These are phyloP conservation scores for Eublepharis macularius DNA, from an alignment of 2,113 vertebrate species.

Conservation along the genomic window DNA sequence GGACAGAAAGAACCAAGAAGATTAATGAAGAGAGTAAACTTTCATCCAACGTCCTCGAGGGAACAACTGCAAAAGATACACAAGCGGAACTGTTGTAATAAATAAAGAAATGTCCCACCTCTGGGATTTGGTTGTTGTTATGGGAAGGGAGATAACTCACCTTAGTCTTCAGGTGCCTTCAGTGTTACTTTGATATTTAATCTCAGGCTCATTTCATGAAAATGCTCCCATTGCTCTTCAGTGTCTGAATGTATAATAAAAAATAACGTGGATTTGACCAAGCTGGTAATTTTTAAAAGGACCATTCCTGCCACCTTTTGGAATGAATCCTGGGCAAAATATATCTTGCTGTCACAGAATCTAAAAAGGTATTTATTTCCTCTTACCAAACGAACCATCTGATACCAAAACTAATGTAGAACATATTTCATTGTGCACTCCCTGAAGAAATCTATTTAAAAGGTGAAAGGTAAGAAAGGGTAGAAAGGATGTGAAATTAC, in stretches of 20 bases:
- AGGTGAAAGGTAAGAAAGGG: neutral
- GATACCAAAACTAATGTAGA: slow-evolving; percentile 1
- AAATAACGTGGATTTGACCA: neutral
- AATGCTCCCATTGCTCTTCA: neutral
- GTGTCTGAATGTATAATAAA: neutral
- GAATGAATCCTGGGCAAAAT: slow-evolving; percentile 21
- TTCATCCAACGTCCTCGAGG: neutral
- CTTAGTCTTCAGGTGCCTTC: neutral
- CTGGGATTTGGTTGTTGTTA: neutral
- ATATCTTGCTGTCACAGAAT: slow-evolving; percentile 5
- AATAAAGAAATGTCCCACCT: neutral
- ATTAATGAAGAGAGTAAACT: neutral
- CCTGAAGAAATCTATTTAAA: slow-evolving; percentile 2
- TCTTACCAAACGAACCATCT: neutral
- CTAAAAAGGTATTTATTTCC: neutral
- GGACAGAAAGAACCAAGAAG: neutral
- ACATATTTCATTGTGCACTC: neutral
- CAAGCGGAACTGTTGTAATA: neutral
- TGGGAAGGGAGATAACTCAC: neutral
- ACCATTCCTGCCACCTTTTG: neutral
- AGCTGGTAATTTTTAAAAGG: neutral
- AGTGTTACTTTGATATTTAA: neutral
- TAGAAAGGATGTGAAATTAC: slow-evolving; percentile 11
- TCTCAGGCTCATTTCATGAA: slow-evolving; percentile 30
- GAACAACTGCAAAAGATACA: neutral